Evolutionary conservation across 2,113 vertebrate species (phyloP), one percentile per base, ranked within the genome.

Genomic region (Limanda limanda): DNA sequence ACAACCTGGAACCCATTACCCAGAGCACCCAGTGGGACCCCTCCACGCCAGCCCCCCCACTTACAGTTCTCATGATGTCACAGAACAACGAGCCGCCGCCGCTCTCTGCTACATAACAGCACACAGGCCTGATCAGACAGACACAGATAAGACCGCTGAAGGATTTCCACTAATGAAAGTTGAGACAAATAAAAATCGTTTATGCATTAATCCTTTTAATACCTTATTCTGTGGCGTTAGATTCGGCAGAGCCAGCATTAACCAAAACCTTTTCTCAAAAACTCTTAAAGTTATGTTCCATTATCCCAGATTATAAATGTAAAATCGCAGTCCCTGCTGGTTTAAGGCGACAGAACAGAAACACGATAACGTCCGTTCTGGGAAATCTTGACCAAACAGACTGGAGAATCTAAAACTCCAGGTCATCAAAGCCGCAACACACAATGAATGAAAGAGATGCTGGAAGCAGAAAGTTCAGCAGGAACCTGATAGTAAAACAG

Each of bases 11-110:
- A 93, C 66, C 74, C 82, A 94, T 94, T 93, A 92, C 52, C 68
- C 69, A 37, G 45, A 79, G 57, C 75, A 65, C 69, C 79, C 85
- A 71, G 58, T 42, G 91, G 85, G 86, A 88, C 75, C 72, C 71
- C 55, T 80, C 59, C 51, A 60, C 76, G 68, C 58, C 65, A 57
- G 74, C 77, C 75, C 78, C 78, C 73, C 81, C 78, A 55, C 68
- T 83, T 74, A 78, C 82, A 87, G 82, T 91, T 93, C 91, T 91
- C 90, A 93, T 93, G 92, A 93, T 87, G 89, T 93, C 91, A 92
- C 85, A 79, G 74, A 45, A 76, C 62, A 78, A 60, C 48, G 1
- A 72, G 70, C 42, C 12, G 40, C 40, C 11, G 47, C 74, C 35
- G 27, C 75, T 4, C 81, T 71, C 82, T 64, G 69, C 71, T 47